phyloP scores from a whole-genome alignment of 2,113 vertebrate species.

The Cebidichthys violaceus region DNA sequence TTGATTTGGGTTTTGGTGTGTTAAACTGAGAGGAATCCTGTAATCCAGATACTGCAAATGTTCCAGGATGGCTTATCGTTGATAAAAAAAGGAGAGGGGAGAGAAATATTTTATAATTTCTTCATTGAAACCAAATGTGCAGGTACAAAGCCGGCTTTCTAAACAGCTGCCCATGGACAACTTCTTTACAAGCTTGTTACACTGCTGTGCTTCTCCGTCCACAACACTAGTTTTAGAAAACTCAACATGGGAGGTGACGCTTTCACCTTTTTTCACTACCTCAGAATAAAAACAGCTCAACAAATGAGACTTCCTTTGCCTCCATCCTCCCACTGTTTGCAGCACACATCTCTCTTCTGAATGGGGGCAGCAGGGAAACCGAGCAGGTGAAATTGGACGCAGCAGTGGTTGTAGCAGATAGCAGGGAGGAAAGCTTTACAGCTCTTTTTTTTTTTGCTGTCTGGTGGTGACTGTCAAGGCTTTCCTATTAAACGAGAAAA shows the following conservation, averaged over 20 bases:
- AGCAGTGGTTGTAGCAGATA: constrained; percentile 18
- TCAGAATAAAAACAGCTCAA: neutral
- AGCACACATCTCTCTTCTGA: constrained; percentile 11
- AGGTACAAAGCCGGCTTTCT: neutral
- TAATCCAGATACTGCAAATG: neutral
- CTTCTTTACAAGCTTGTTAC: constrained; percentile 12
- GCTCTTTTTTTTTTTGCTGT: constrained; percentile 15
- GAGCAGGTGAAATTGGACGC: constrained; percentile 20
- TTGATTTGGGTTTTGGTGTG: neutral
- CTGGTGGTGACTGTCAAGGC: neutral
- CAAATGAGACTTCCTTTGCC: constrained; percentile 2
- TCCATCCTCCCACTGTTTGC: constrained; percentile 15
- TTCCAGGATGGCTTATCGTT: neutral
- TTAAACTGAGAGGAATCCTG: neutral
- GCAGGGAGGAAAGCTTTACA: constrained; percentile 2
- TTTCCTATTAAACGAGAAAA: neutral
- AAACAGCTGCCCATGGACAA: neutral
- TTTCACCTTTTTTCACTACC: constrained; percentile 10
- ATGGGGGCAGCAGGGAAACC: constrained; percentile 10
- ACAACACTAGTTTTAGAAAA: neutral
- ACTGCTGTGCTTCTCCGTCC: constrained; percentile 1
- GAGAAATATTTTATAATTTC: neutral
- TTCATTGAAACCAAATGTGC: constrained; percentile 18
- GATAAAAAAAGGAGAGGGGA: neutral
- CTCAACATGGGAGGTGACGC: constrained; percentile 12